Conservation (phyloP, 2,888 invertebrate species). For the Leucoptera coffeella region DNA sequence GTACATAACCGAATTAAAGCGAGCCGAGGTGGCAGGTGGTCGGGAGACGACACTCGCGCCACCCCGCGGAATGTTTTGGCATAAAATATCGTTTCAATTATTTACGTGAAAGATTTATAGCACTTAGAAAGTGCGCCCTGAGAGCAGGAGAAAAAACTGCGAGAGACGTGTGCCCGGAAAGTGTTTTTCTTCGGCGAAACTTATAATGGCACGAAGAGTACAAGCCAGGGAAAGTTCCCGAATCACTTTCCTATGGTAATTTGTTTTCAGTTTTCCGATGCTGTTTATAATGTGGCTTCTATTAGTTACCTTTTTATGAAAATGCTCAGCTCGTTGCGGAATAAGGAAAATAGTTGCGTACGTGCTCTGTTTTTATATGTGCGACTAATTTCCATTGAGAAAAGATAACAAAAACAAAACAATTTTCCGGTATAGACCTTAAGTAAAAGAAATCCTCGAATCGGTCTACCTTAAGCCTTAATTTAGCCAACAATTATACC, state of each 20-base stretch:
- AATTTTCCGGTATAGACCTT: no score
- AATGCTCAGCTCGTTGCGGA: no score
- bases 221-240: constrained; percentile 43
- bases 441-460: no score
- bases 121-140: constrained; percentile 53
- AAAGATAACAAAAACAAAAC: no score
- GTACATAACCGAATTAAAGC: constrained; percentile 54
- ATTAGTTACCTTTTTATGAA: no score
- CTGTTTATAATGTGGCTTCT: constrained; percentile 39
- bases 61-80: constrained; percentile 49
- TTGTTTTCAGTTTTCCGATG: constrained; percentile 29
- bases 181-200: constrained; percentile 49
- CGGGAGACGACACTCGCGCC: constrained; percentile 35
- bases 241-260: constrained; percentile 53
- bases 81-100: constrained; percentile 58
- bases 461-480: no score
- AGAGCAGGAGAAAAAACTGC: constrained; percentile 48
- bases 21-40: constrained; percentile 45
- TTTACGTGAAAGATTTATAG: constrained; percentile 53
- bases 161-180: constrained; percentile 51
- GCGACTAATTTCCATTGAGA: no score
- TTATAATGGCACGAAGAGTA: constrained; percentile 53
- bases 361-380: no score
- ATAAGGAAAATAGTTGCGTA: no score
- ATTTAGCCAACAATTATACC: no score